These are phyloP conservation scores for Chironomus striatipennis DNA, from an alignment of 1,140 invertebrate genomes.

Conservation along the genomic window DNA sequence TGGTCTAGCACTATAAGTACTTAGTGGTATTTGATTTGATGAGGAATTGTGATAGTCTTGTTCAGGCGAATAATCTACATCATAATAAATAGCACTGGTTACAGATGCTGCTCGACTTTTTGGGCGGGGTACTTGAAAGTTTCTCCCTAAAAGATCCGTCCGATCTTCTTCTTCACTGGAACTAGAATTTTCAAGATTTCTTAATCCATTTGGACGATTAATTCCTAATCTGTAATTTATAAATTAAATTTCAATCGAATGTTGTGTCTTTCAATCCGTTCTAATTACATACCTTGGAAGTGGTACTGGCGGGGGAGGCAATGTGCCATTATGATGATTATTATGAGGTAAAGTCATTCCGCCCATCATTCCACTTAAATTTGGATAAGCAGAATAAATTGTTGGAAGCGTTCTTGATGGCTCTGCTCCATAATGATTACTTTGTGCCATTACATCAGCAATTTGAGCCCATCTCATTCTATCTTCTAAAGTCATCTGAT, in stretches of 20 bases:
- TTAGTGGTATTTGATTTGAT: slow-evolving; percentile 56
- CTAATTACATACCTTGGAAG: slow-evolving; percentile 47
- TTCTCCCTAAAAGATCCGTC: slow-evolving; percentile 57
- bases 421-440: slow-evolving; percentile 69
- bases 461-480: slow-evolving; percentile 75
- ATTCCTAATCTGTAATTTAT: slow-evolving; percentile 39
- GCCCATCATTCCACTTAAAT: slow-evolving; percentile 32
- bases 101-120: slow-evolving; percentile 64
- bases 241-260: neutral
- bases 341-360: slow-evolving; percentile 35
- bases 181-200: slow-evolving; percentile 49
- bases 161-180: slow-evolving; percentile 61
- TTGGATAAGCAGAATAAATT: slow-evolving; percentile 51
- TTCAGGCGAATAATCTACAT: slow-evolving; percentile 63
- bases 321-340: slow-evolving; percentile 34
- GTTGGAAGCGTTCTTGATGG: slow-evolving; percentile 71
- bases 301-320: slow-evolving; percentile 65
- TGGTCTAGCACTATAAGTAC: slow-evolving; percentile 51
- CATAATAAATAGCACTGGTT: slow-evolving; percentile 76
- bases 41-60: slow-evolving; percentile 41
- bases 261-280: neutral
- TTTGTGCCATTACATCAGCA: slow-evolving; percentile 70
- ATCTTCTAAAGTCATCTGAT: slow-evolving; percentile 63
- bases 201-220: slow-evolving; percentile 38
- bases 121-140: slow-evolving; percentile 63